Conservation (phyloP, 2,113 vertebrate species). For the Chiloscyllium plagiosum region DNA sequence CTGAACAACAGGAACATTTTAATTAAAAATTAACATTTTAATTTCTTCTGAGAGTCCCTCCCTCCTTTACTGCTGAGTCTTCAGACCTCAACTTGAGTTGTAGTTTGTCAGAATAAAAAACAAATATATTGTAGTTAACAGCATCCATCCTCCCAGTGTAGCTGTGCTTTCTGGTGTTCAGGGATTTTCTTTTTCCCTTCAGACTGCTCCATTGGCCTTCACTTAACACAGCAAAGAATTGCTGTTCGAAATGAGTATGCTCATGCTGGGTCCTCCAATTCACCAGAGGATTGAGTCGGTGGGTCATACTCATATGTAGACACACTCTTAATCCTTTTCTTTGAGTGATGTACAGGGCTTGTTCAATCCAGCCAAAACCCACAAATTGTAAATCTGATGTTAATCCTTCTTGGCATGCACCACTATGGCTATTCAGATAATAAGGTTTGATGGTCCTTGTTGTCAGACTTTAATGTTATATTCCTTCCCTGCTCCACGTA, state of each 20-base stretch:
- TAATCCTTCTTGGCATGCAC: background rate
- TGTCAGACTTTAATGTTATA: background rate
- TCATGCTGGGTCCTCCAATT: background rate
- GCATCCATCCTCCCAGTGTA: background rate
- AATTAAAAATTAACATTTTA: no score
- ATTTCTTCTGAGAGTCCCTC: background rate
- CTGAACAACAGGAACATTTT: no score
- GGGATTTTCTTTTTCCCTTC: background rate
- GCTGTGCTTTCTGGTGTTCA: background rate
- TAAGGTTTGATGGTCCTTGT: background rate
- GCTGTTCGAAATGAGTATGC: background rate
- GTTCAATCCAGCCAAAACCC: background rate
- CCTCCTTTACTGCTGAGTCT: background rate
- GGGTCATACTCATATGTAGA: background rate
- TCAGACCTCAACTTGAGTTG: background rate
- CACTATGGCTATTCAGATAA: background rate
- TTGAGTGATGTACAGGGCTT: background rate
- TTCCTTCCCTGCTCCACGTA: no score
- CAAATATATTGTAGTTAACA: background rate
- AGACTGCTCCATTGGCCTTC: background rate
- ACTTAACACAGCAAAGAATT: background rate
- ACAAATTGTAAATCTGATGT: background rate
- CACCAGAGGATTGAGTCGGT: background rate
- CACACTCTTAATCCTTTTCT: background rate
- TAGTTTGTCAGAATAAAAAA: background rate